A percentile compares a stretch with the other conserved stretches of the same genome.
These are phyloP conservation scores for Elanoides forficatus DNA, from an alignment of 2,113 vertebrate genomes.

Conservation along the genomic window DNA sequence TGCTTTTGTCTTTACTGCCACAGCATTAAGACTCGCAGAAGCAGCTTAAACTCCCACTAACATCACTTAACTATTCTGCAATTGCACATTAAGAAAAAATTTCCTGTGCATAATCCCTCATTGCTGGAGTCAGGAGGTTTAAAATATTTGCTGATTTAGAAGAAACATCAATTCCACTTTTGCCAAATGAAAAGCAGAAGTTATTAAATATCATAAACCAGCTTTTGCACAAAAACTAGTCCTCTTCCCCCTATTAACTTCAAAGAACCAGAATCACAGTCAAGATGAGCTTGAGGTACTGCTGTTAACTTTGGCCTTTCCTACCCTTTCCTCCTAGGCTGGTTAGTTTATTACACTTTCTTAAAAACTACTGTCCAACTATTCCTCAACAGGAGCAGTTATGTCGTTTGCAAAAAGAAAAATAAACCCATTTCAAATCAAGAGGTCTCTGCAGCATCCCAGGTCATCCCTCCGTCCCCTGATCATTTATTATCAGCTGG, in stretches of 20 bases:
- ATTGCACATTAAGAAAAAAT: not conserved
- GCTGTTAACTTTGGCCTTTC: not conserved
- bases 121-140: not conserved
- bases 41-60: not conserved
- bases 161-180: not conserved
- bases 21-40: not conserved
- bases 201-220: not conserved
- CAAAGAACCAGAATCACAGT: not conserved
- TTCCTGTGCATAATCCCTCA: not conserved
- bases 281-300: not conserved
- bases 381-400: not conserved
- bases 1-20: not conserved
- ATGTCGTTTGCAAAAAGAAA: not conserved
- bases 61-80: not conserved
- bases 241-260: not conserved
- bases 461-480: not conserved
- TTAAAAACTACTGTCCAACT: not conserved
- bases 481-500: not conserved
- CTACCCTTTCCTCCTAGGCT: not conserved
- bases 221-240: not conserved
- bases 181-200: not conserved
- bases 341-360: not conserved
- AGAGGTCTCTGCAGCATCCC: not conserved
- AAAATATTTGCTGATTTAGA: not conserved
- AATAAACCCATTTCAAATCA: not conserved